Percentiles rank a stretch among this genome's conserved stretches.
Evolutionary conservation across 2,888 invertebrate genomes (phyloP).

Genomic region (Drosophila kokeensis): DNA sequence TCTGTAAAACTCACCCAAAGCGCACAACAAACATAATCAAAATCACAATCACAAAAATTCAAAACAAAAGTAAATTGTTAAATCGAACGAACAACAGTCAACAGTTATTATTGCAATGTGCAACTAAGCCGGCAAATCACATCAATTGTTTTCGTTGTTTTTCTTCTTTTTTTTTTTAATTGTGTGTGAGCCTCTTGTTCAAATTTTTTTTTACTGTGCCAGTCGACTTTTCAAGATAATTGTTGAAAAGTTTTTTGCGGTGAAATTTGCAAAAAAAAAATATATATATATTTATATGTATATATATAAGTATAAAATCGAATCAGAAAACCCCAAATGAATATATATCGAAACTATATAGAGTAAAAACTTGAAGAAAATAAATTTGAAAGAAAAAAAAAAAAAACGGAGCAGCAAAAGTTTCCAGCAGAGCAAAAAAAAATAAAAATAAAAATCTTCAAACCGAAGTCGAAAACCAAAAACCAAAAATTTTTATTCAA

Average conservation of each 20-base stretch:
- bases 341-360: background rate
- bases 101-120: conserved; percentile 25
- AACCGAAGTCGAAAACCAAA: conserved; percentile 6
- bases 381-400: background rate
- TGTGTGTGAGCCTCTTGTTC: conserved; percentile 32
- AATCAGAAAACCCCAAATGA: conserved; percentile 6
- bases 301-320: background rate
- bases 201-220: conserved; percentile 24
- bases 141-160: conserved; percentile 29
- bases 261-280: conserved; percentile 16
- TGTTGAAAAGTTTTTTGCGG: background rate
- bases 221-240: conserved; percentile 3
- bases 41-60: conserved; percentile 5
- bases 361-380: background rate
- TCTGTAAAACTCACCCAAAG: conserved; percentile 24
- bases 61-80: conserved; percentile 30
- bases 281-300: background rate
- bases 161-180: conserved; percentile 35
- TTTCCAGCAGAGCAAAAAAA: conserved; percentile 9
- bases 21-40: conserved; percentile 3
- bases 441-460: background rate
- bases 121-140: conserved; percentile 26
- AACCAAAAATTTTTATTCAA: conserved; percentile 23
- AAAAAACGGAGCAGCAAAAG: conserved; percentile 6
- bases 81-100: conserved; percentile 15